A percentile compares a stretch with the other conserved stretches of the same genome.
These are phyloP conservation scores for Digitonthophagus gazella DNA, from an alignment of 2,888 invertebrate genomes.

Conservation along the genomic window DNA sequence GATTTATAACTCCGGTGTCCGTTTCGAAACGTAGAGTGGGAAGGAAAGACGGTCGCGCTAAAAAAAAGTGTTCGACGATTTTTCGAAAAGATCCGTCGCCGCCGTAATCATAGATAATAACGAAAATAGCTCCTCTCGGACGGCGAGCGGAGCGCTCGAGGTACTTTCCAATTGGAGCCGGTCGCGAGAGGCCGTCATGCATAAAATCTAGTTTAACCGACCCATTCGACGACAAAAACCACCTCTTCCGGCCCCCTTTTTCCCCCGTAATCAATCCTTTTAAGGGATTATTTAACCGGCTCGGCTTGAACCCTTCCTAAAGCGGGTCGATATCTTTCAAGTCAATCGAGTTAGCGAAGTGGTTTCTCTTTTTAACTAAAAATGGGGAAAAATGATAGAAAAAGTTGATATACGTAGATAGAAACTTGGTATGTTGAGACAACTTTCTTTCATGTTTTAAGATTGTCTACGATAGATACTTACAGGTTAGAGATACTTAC, in stretches of 20 bases:
- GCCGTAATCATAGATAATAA: not conserved
- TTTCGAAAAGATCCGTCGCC: not conserved
- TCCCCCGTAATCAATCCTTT: not conserved
- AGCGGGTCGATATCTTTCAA: not conserved
- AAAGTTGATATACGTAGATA: not conserved
- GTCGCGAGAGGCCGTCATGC: not conserved
- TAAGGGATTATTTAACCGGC: not conserved
- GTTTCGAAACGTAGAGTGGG: too few species aligned
- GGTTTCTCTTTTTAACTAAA: not conserved
- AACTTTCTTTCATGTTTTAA: not conserved
- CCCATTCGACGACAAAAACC: not conserved
- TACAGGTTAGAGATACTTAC: too few species aligned
- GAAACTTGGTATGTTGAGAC: not conserved
- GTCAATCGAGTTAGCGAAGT: too few species aligned
- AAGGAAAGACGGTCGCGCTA: too few species aligned
- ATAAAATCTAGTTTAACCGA: not conserved
- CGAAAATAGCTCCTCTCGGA: not conserved
- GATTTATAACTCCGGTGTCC: too few species aligned
- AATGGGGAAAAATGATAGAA: not conserved
- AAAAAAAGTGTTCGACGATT: not conserved
- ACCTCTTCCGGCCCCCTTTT: not conserved
- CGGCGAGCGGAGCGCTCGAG: not conserved
- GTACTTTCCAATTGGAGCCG: not conserved
- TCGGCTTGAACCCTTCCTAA: too few species aligned
- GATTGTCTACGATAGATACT: not conserved